These are phyloP conservation scores for Drosophila fuyamai DNA, from an alignment of 1,140 invertebrate genomes.

Conservation along the genomic window DNA sequence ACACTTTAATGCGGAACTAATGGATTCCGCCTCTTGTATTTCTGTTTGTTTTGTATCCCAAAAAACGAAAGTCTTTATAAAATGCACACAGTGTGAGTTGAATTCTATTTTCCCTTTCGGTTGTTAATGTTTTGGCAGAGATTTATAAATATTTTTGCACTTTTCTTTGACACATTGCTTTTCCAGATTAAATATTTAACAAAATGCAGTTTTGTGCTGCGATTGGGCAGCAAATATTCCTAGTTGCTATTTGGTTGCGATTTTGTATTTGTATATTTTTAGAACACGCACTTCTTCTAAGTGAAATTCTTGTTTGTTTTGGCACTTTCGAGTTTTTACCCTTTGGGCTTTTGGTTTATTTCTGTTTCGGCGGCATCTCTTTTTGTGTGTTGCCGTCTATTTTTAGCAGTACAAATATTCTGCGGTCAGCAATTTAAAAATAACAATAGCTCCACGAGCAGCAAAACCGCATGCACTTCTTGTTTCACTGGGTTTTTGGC, in stretches of 20 bases:
- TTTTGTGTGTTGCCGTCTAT: conserved; percentile 55
- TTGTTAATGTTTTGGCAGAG: conserved; percentile 35
- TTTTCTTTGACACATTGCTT: conserved; percentile 60
- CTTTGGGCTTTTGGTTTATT: conserved; percentile 71
- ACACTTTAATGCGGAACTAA: conserved; percentile 58
- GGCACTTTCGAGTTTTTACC: conserved; percentile 77
- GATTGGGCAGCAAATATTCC: conserved; percentile 15
- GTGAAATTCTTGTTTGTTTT: conserved; percentile 45
- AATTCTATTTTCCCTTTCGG: conserved; percentile 12
- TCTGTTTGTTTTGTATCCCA: conserved; percentile 24
- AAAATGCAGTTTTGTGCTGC: conserved; percentile 44
- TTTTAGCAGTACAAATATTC: conserved; percentile 64
- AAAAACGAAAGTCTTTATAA: conserved; percentile 32
- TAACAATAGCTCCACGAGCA: conserved; percentile 70
- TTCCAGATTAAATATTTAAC: conserved; percentile 24
- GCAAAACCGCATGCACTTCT: conserved; percentile 54
- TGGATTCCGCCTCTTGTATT: conserved; percentile 20
- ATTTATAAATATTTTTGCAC: conserved; percentile 45
- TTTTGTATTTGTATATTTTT: conserved; percentile 33
- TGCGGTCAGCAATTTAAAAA: conserved; percentile 79
- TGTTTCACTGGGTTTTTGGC: conserved; percentile 32
- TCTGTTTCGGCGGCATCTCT: conserved; percentile 43
- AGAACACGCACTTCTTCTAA: conserved; percentile 35
- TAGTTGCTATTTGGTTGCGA: conserved; percentile 29
- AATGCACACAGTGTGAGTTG: conserved; percentile 30